phyloP scores from a whole-genome alignment of 2,113 vertebrate species.

The Phalacrocorax aristotelis region DNA sequence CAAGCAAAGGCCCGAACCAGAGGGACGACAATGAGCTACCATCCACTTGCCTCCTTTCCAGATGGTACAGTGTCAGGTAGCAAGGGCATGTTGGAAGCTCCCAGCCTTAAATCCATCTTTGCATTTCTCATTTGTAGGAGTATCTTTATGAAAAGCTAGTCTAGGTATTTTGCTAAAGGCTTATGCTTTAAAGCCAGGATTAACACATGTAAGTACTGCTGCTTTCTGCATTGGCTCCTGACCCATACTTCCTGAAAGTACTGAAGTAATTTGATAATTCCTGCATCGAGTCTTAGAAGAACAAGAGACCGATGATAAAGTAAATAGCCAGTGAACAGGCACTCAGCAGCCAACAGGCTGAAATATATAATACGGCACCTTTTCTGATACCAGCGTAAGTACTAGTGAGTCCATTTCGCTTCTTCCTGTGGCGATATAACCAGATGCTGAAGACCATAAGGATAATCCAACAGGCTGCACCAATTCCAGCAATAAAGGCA shows the following conservation, averaged over 20 bases:
- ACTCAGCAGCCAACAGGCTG: neutral
- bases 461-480: slow-evolving; percentile 97
- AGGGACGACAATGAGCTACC: neutral
- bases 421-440: slow-evolving; percentile 95
- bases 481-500: slow-evolving; percentile 95
- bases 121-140: neutral
- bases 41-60: neutral
- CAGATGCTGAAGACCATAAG: slow-evolving; percentile 99
- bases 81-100: neutral
- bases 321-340: neutral
- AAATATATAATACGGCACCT: slow-evolving; percentile 72
- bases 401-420: slow-evolving; percentile 89
- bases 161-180: neutral
- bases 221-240: neutral
- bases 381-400: slow-evolving; percentile 97
- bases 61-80: neutral
- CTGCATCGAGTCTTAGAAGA: neutral
- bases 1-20: neutral
- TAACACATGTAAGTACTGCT: neutral
- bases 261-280: neutral
- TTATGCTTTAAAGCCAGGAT: neutral
- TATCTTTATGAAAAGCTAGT: neutral
- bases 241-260: neutral
- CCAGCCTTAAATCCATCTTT: neutral
- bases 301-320: neutral